phyloP scores from a whole-genome alignment of 2,888 invertebrate genomes.

The Drosophila borborema region DNA sequence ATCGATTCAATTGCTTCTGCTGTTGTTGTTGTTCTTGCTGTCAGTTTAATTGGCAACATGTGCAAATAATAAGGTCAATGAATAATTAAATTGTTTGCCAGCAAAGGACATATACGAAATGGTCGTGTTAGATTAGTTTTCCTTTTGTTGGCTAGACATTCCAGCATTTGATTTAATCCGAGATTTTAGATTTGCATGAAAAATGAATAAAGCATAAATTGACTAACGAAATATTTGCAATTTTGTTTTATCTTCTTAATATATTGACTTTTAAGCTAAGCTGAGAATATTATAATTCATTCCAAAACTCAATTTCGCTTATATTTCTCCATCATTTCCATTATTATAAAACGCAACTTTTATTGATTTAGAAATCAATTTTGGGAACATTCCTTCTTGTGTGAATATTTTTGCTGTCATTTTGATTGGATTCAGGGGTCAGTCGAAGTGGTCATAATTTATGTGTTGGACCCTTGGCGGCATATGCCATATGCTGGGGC shows the following conservation, averaged over 20 bases:
- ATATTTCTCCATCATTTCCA: not conserved
- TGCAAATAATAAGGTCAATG: slow-evolving; percentile 58
- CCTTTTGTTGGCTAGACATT: not conserved
- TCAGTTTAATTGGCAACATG: slow-evolving; percentile 65
- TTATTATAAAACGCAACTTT: not conserved
- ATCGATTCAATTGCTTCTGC: slow-evolving; percentile 21
- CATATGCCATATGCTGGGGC: slow-evolving; percentile 62
- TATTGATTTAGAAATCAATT: not conserved
- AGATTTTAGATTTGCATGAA: not conserved
- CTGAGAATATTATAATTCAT: not conserved
- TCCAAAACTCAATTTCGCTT: not conserved
- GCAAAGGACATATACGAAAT: slow-evolving; percentile 5
- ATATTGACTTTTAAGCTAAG: not conserved
- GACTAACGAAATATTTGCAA: not conserved
- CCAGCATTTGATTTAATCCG: not conserved
- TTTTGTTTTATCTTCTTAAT: not conserved
- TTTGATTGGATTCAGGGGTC: slow-evolving; percentile 61
- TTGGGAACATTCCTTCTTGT: slow-evolving; percentile 4
- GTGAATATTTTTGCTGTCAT: slow-evolving; percentile 33
- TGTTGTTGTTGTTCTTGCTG: slow-evolving; percentile 31
- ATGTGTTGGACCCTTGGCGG: slow-evolving; percentile 43
- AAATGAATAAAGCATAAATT: not conserved
- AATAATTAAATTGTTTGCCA: slow-evolving; percentile 56
- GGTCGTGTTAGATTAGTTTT: no score
- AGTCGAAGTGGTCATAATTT: slow-evolving; percentile 58